Base-by-base conservation (phyloP, 2,797 vertebrate genomes). In the Buceros bicornis region DNA sequence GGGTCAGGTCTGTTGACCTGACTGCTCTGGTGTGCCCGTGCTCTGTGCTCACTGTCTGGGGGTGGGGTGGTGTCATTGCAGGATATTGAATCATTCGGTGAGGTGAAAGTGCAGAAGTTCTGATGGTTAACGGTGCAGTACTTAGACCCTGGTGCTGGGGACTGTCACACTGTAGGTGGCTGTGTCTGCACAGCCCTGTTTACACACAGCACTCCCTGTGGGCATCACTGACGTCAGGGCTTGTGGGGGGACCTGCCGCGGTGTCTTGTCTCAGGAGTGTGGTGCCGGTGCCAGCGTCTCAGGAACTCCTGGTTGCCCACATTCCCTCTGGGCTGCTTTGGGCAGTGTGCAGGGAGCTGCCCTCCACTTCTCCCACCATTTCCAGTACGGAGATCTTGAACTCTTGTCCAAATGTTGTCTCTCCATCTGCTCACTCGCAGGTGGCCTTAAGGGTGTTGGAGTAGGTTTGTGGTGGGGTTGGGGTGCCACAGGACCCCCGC, bases 91-190 rank as follows among this genome's bases (percentile, higher is more conserved):
- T 42, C n/a, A 3, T 20, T 65, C 8, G 1, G 64, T 28, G 53
- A n/a, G 35, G 47, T 25, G 72, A n/a, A 40, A 29, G 45, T 22
- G 45, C 50, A 16, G 66, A 33, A 29, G 31, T 24, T 48, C 16
- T 60, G 28, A n/a, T 0, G 1, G 71, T 47, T 53, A 8, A n/a
- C 5, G 5, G 22, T 2, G 5, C 53, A 7, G 2, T 40, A 16
- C 37, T 60, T 69, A 24, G 57, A 14, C 37, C 7, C 29, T 0
- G 1, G 29, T 28, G 42, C 19, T 1, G 0, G 57, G 69, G 21
- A 7, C 51, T 6, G 0, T 64, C 48, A 7, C 5, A 1, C 37
- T 3, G 0, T 11, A 10, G 8, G 24, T 53, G 8, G 6, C 57
- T 28, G 6, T 29, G 6, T 29, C 42, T 57, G 19, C 42, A 19